Evolutionary conservation across 2,888 invertebrate species (phyloP).

Genomic region (Zeuzera pyrina): DNA sequence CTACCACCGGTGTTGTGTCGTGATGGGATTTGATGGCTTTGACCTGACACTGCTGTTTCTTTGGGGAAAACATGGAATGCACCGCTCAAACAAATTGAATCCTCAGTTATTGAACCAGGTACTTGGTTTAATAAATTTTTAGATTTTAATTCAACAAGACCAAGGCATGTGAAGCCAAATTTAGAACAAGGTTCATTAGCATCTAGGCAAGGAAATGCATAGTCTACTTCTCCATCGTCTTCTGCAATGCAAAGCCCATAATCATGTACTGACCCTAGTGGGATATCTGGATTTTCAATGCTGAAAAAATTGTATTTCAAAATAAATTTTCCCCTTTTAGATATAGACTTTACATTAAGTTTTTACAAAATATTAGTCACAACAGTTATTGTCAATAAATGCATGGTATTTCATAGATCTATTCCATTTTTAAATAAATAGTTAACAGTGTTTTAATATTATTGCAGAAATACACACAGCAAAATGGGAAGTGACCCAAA

Average conservation of each 20-base stretch:
- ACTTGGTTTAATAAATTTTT: constrained; percentile 33
- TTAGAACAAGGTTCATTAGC: constrained; percentile 91
- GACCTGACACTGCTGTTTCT: constrained; percentile 42
- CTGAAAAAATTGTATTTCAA: constrained; percentile 37
- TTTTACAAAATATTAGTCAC: too few relatives aligned
- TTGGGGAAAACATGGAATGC: constrained; percentile 46
- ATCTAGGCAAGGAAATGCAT: constrained; percentile 94
- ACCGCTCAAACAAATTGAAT: constrained; percentile 38
- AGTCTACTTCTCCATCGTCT: constrained; percentile 95
- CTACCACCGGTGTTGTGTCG: constrained; percentile 59
- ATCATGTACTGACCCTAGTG: constrained; percentile 76
- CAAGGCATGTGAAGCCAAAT: constrained; percentile 92
- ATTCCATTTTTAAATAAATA: too few relatives aligned
- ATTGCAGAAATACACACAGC: too few relatives aligned
- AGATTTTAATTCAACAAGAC: constrained; percentile 83
- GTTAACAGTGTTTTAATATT: too few relatives aligned
- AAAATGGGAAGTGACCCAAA: too few relatives aligned
- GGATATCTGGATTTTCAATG: constrained; percentile 76
- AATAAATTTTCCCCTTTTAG: too few relatives aligned
- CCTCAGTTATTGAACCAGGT: constrained; percentile 50
- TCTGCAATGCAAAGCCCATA: constrained; percentile 96
- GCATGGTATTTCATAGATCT: too few relatives aligned
- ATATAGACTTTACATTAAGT: too few relatives aligned
- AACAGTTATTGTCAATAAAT: too few relatives aligned
- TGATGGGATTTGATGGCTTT: constrained; percentile 32